Evolutionary conservation across 1,140 invertebrate species (phyloP), one percentile per base, ranked within the genome.

Genomic region (Heliconius congener): DNA sequence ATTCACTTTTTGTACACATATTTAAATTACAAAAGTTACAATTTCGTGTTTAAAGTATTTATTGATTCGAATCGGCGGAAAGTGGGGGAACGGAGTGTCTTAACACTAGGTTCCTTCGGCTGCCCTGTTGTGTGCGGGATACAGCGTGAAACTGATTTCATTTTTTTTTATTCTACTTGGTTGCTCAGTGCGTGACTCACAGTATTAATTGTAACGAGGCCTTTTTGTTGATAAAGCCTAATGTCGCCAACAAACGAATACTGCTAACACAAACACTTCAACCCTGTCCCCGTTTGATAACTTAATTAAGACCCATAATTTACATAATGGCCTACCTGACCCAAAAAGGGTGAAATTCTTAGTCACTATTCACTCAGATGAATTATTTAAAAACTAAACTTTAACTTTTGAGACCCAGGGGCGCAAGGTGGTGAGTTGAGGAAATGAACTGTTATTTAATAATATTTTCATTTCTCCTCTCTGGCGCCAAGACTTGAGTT

Each of bases 271-370:
- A 84, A 83, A 82, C 81, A 81, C 84, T 75, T 81, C 86, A 87
- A 86, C 88, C 86, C 84, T 90, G 89, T 79, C 86, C 86, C 84
- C 84, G 52, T 89, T 90, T 71, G 76, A 79, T 85, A 50, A 77
- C 71, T 55, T 74, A 81, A 74, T 71, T 77, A 52, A 50, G 55
- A n/a, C 71, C 71, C 60, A 16, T 8, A 66, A 57, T 75, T 79
- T 37, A 11, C 30, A 76, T 71, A 71, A 50, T 76, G 83, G 86
- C 86, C 81, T 87, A 66, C 60, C 23, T 66, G 60, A 66, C 60
- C 23, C 60, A 30, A 66, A 66, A 66, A 27, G 60, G 42, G 60
- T 30, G 13, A 66, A 66, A 27, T 66, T 66, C 27, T 66, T 30
- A 66, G 27, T 66, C 23, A 66, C 11, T 30, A 30, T 60, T 23